These are phyloP conservation scores for Euphydryas editha DNA, from an alignment of 2,888 invertebrate species.

Conservation along the genomic window DNA sequence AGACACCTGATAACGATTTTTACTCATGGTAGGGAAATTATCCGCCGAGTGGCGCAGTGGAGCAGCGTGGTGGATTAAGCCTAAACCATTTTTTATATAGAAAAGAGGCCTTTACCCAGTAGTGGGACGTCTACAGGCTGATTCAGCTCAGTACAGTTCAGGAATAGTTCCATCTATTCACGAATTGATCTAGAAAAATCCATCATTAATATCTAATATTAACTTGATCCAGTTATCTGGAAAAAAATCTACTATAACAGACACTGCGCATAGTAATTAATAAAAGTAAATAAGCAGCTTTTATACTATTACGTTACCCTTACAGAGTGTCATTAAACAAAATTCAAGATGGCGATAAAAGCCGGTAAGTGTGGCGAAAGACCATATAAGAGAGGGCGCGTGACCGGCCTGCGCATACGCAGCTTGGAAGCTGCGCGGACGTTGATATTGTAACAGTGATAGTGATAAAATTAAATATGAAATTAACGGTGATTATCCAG, in stretches of 20 bases:
- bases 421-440: neutral
- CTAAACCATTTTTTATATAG: too few species aligned
- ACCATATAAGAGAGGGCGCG: slow-evolving; percentile 39
- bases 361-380: slow-evolving; percentile 11
- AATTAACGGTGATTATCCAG: slow-evolving; percentile 44
- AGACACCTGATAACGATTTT: too few species aligned
- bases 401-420: slow-evolving; percentile 37
- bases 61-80: too few species aligned
- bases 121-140: too few species aligned
- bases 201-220: too few species aligned
- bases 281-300: neutral
- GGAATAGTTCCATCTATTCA: too few species aligned
- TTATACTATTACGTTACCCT: slow-evolving; percentile 8
- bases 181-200: too few species aligned
- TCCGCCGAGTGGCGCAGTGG: too few species aligned
- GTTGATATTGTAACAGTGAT: slow-evolving; percentile 26
- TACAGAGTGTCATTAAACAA: neutral
- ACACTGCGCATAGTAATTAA: neutral
- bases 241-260: neutral
- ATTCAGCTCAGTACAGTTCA: too few species aligned
- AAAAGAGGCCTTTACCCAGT: too few species aligned
- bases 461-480: slow-evolving; percentile 47
- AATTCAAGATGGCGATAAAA: slow-evolving; percentile 16
- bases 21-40: too few species aligned
- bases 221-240: too few species aligned